phyloP scores from a whole-genome alignment of 2,888 invertebrate species.

The Ichneumoninae sp. region DNA sequence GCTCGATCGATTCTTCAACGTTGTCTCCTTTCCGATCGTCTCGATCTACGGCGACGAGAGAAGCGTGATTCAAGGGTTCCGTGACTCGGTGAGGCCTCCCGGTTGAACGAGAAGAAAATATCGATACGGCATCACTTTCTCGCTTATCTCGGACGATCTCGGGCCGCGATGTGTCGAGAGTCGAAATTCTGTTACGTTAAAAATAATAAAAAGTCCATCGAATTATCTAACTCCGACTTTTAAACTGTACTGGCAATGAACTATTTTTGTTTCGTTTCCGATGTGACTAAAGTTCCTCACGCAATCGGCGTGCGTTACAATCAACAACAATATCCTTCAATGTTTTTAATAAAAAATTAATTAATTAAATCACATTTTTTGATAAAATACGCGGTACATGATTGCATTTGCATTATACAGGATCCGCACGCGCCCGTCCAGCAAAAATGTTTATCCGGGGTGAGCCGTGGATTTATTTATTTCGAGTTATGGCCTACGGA shows the following conservation, averaged over 20 bases:
- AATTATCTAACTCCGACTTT: too few species aligned
- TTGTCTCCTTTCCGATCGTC: conserved; percentile 47
- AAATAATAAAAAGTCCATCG: background rate
- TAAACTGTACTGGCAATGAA: too few species aligned
- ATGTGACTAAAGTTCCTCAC: too few species aligned
- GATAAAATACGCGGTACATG: conserved; percentile 75
- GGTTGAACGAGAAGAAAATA: conserved; percentile 45
- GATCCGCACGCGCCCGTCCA: conserved; percentile 76
- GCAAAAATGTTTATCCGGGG: conserved; percentile 81
- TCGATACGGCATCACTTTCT: conserved; percentile 66
- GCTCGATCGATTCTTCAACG: conserved; percentile 54
- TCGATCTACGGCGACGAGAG: conserved; percentile 48
- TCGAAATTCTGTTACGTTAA: conserved; percentile 28
- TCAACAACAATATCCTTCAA: background rate
- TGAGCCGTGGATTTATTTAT: conserved; percentile 81
- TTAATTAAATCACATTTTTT: background rate
- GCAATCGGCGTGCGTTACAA: background rate
- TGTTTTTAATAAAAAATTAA: background rate
- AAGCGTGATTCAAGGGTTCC: conserved; percentile 64
- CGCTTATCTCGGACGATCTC: conserved; percentile 41
- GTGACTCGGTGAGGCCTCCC: conserved; percentile 56
- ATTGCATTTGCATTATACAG: conserved; percentile 84
- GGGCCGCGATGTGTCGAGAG: conserved; percentile 56
- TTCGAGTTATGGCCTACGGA: conserved; percentile 81
- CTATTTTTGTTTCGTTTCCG: too few species aligned